Percentiles rank a stretch among this genome's conserved stretches.
Evolutionary conservation across 2,797 vertebrate genomes (phyloP).

Genomic region (Onychomys torridus): DNA sequence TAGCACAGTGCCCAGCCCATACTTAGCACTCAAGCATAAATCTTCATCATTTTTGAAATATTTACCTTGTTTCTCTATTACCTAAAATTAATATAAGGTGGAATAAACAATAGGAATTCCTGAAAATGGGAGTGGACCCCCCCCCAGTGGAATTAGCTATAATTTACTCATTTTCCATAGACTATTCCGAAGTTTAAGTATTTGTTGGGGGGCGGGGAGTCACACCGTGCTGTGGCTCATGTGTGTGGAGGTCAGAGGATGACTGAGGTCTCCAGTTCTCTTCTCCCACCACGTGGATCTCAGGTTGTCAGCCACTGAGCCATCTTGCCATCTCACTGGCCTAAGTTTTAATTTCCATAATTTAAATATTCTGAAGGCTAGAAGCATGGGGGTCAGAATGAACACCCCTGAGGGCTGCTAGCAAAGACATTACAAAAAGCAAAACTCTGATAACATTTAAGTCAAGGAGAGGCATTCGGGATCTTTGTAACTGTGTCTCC

Average conservation of each 20-base stretch:
- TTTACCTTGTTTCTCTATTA: background rate
- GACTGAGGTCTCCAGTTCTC: background rate
- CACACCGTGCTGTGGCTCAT: background rate
- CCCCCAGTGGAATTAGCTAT: slow-evolving; percentile 43
- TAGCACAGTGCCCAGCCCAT: background rate
- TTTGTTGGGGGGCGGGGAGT: too few species aligned
- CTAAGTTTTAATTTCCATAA: background rate
- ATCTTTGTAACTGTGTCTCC: background rate
- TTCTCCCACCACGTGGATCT: background rate
- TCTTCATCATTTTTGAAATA: background rate
- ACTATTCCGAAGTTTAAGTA: background rate
- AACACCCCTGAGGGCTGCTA: background rate
- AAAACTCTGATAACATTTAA: background rate
- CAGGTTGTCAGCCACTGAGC: background rate
- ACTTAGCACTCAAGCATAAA: background rate
- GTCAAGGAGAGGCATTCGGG: background rate
- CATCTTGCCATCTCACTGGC: background rate
- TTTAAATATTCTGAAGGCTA: slow-evolving; percentile 37
- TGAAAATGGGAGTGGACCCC: background rate
- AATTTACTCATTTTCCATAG: background rate
- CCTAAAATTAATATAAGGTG: background rate
- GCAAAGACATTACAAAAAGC: background rate
- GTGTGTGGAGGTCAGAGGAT: background rate
- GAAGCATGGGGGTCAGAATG: background rate
- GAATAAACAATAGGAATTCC: background rate